phyloP scores from a whole-genome alignment of 1,140 invertebrate genomes.

The Drosophila nasuta region DNA sequence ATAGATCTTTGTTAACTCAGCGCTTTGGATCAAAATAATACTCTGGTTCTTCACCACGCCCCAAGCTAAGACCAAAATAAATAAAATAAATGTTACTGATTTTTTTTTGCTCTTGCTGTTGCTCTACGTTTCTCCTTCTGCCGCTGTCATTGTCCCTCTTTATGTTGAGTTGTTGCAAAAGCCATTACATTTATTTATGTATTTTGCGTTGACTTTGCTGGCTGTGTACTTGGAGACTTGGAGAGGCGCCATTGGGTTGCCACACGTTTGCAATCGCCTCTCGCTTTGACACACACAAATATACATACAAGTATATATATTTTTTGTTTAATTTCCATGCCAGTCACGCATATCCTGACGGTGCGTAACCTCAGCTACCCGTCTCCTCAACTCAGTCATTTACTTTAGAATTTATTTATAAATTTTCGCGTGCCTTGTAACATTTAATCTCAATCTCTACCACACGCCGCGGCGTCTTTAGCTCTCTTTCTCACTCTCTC shows the following conservation, averaged over 20 bases:
- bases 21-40: constrained; percentile 75
- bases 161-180: constrained; percentile 53
- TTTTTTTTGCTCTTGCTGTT: constrained; percentile 3
- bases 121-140: neutral
- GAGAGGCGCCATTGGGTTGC: constrained; percentile 36
- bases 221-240: constrained; percentile 6
- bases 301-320: constrained; percentile 33
- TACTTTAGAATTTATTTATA: constrained; percentile 72
- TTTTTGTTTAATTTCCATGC: constrained; percentile 74
- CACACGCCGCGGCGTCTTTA: neutral
- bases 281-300: constrained; percentile 68
- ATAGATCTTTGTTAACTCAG: constrained; percentile 76
- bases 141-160: constrained; percentile 3
- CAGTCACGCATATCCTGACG: constrained; percentile 79
- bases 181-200: constrained; percentile 80
- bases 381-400: constrained; percentile 19
- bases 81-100: constrained; percentile 71
- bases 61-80: constrained; percentile 43
- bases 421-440: constrained; percentile 52
- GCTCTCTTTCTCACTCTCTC: neutral
- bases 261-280: constrained; percentile 60
- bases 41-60: constrained; percentile 55
- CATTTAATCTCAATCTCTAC: constrained; percentile 19
- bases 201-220: constrained; percentile 39
- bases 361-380: constrained; percentile 1